These are phyloP conservation scores for Petrophora chlorosata DNA, from an alignment of 2,888 invertebrate genomes.

Conservation along the genomic window DNA sequence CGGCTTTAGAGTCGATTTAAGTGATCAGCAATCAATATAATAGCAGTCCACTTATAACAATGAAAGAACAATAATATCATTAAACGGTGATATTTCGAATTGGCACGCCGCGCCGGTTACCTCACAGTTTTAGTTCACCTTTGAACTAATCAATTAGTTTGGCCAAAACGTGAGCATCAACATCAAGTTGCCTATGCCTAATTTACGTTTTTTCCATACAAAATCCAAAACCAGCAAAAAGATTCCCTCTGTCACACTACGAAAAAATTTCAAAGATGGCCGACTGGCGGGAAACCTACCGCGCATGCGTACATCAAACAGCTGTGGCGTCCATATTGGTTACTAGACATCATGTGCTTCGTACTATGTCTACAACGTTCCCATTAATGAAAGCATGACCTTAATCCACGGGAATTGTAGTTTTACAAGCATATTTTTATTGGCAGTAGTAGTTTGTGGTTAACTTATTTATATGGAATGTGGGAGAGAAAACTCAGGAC, in stretches of 20 bases:
- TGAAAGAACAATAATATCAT: no score
- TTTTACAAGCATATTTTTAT: constrained; percentile 12
- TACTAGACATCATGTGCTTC: constrained; percentile 39
- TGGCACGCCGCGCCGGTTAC: no score
- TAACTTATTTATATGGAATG: neutral
- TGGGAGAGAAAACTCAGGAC: neutral
- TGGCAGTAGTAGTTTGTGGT: neutral
- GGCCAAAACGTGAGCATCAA: no score
- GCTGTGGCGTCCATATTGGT: constrained; percentile 76
- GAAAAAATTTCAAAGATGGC: constrained; percentile 65
- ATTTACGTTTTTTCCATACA: no score
- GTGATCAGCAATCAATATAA: no score
- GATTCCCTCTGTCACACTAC: neutral
- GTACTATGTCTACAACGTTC: constrained; percentile 33
- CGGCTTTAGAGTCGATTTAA: no score
- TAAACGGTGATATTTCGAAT: no score
- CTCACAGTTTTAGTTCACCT: no score
- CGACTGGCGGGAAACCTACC: constrained; percentile 58
- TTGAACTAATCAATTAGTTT: no score
- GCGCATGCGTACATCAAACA: constrained; percentile 74
- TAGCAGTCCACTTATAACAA: no score
- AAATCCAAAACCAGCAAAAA: no score
- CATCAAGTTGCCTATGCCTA: no score
- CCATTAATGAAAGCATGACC: constrained; percentile 39
- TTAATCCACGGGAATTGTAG: constrained; percentile 20